Conservation (phyloP, 2,113 vertebrate species). For the Pygoscelis adeliae region DNA sequence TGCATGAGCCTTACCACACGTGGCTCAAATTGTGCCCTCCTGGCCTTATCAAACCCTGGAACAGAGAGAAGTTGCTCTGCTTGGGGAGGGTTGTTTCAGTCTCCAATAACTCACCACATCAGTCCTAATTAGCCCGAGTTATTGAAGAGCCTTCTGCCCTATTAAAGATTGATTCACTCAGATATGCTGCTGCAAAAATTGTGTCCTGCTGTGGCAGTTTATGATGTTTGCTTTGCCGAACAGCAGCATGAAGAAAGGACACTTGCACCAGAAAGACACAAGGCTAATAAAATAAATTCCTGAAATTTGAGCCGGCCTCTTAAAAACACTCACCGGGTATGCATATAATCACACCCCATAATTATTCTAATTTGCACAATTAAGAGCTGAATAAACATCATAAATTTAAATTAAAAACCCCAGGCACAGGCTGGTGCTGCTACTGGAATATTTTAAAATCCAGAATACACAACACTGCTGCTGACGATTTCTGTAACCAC, state of each 20-base stretch:
- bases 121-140: background rate
- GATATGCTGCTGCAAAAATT: background rate
- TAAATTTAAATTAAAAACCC: conserved; percentile 19
- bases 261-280: background rate
- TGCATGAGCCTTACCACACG: background rate
- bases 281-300: background rate
- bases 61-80: background rate
- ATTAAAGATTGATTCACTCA: background rate
- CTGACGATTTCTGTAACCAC: background rate
- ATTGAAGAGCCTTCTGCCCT: background rate
- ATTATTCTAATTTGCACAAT: conserved; percentile 46
- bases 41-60: background rate
- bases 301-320: background rate
- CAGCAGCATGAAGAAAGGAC: background rate
- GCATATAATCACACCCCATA: background rate
- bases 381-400: conserved; percentile 47
- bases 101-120: background rate
- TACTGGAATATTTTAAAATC: conserved; percentile 3
- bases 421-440: background rate
- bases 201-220: background rate
- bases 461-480: background rate
- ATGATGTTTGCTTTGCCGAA: background rate
- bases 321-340: background rate
- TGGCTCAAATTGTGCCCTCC: background rate
- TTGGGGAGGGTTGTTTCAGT: background rate